Percentiles rank a stretch among this genome's conserved stretches.
phyloP scores from a whole-genome alignment of 2,888 invertebrate genomes.

The Belgica antarctica region DNA sequence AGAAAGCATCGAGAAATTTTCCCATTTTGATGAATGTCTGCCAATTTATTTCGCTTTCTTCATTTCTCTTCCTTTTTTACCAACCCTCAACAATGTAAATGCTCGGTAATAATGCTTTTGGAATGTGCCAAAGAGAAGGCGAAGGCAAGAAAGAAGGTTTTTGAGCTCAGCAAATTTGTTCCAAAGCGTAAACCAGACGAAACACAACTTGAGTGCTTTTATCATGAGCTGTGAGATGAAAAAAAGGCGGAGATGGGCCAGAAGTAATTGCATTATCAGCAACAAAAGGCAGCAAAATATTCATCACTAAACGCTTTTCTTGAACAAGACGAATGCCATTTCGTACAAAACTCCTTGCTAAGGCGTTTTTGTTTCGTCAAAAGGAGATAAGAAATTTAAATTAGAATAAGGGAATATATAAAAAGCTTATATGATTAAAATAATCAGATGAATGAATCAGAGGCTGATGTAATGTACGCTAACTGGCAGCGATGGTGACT shows the following conservation, averaged over 20 bases:
- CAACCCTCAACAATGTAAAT: slow-evolving; percentile 25
- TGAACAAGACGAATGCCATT: not conserved
- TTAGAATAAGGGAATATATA: slow-evolving; percentile 7
- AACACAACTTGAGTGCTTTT: not conserved
- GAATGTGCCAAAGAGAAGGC: not conserved
- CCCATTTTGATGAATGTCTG: slow-evolving; percentile 36
- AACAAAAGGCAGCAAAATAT: slow-evolving; percentile 30
- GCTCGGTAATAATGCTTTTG: not conserved
- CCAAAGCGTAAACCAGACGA: not conserved
- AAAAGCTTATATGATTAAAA: slow-evolving; percentile 31
- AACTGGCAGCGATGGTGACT: not conserved
- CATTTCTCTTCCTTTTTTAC: not conserved
- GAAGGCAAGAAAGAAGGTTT: not conserved
- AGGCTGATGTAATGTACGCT: not conserved
- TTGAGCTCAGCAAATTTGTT: not conserved
- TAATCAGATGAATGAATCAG: slow-evolving; percentile 23
- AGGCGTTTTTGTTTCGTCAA: too few species aligned
- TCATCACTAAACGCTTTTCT: slow-evolving; percentile 14
- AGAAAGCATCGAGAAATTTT: not conserved
- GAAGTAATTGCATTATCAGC: slow-evolving; percentile 39
- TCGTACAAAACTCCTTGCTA: not conserved
- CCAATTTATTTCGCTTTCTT: slow-evolving; percentile 22
- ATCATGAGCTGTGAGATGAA: too few species aligned
- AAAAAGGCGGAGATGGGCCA: not conserved
- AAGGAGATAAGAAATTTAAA: too few species aligned